Evolutionary conservation across 2,113 vertebrate genomes (phyloP), one percentile per base, ranked within the genome.

Genomic region (Raphicerus campestris): DNA sequence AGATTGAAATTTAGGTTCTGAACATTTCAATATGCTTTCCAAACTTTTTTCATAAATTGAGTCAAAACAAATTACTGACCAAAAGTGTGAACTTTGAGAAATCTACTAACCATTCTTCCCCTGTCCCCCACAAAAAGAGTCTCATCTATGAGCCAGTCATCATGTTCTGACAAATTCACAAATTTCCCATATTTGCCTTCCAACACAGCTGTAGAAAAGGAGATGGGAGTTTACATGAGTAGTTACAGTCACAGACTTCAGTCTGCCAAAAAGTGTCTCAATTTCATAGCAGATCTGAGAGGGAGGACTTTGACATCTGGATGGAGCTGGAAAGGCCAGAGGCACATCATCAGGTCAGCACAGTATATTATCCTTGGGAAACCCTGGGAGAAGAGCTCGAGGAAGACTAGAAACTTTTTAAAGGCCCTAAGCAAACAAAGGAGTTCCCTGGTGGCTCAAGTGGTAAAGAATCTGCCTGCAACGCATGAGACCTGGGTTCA

Each of bases 211-310:
- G 60, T 94, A 95, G 95, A 96, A 87, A 95, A 91, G 49, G 82
- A 95, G 19, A 86, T 96, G 91, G 82, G 91, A 95, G 89, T 97
- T 98, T 91, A 94, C 83, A 60, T 94, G 96, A 97, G 53, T 83
- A 91, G 92, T 97, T 95, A 95, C 85, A 96, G 95, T 96, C 45
- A 94, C 30, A 82, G 90, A 89, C 91, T 78, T 87, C 3, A 95
- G 87, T 85, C 86, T 98, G 97, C 96, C 97, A 97, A 97, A 96
- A 96, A 95, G 75, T 80, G 45, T 96, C 97, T 96, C 92, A 83
- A 84, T 96, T 89, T 96, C 91, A 84, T 91, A 87, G 82, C 53
- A 86, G 61, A 92, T 77, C 45, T 92, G 60, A 93, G 63, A 93
- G 93, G 89, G 77, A 97, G 91, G 61, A 84, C 94, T 83, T 83